These are phyloP conservation scores for Rhizoglyphus robini DNA, from an alignment of 1,140 invertebrate genomes.

Conservation along the genomic window DNA sequence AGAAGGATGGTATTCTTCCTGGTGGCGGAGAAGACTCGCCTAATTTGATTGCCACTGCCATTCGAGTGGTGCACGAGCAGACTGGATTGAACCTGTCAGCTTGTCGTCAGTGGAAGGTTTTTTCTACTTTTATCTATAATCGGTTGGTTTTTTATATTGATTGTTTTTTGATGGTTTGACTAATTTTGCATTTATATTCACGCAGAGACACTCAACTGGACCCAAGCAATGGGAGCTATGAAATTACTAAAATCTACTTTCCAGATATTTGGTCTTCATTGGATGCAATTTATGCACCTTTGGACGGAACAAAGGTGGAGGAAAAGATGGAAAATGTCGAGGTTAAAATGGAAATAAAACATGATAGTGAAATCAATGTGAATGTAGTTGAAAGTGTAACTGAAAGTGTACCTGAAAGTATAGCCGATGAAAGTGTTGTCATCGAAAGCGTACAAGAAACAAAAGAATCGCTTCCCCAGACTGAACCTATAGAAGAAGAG, in stretches of 20 bases:
- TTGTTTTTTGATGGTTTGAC: background rate
- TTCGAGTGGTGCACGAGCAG: conserved; percentile 16
- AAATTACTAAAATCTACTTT: conserved; percentile 20
- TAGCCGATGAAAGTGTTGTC: too few relatives aligned
- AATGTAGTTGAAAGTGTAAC: too few relatives aligned
- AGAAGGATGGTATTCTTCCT: conserved; percentile 17
- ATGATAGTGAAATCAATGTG: too few relatives aligned
- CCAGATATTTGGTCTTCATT: conserved; percentile 19
- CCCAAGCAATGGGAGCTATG: background rate
- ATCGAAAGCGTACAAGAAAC: too few relatives aligned
- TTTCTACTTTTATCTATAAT: conserved; percentile 22
- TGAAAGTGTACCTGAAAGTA: too few relatives aligned
- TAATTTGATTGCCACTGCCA: conserved; percentile 20
- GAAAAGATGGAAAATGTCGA: background rate
- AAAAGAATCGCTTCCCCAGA: too few relatives aligned
- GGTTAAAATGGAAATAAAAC: background rate
- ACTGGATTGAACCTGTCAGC: conserved; percentile 19
- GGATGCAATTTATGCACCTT: conserved; percentile 3
- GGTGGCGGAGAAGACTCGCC: conserved; percentile 2
- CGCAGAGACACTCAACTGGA: conserved; percentile 12
- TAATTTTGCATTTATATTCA: conserved; percentile 8
- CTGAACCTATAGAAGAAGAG: background rate
- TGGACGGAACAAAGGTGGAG: background rate
- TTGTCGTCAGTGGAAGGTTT: conserved; percentile 16
- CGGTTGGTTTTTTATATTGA: conserved; percentile 9